A percentile compares a stretch with the other conserved stretches of the same genome.
Evolutionary conservation across 2,888 invertebrate genomes (phyloP).

Genomic region (Microctonus aethiopoides): DNA sequence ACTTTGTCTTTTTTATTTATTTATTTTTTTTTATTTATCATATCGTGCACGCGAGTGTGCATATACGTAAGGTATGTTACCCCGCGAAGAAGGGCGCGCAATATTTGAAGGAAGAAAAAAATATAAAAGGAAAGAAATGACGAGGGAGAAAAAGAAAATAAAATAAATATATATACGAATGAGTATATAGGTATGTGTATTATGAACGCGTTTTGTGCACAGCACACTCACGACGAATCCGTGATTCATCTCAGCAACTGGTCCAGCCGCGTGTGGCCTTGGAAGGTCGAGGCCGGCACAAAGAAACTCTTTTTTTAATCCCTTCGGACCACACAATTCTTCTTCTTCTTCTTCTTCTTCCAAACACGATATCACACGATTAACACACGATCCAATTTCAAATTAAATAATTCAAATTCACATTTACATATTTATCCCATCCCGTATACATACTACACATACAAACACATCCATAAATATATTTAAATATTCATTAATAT

Average conservation of each 20-base stretch:
- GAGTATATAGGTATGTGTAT: too few relatives aligned
- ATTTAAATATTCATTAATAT: background rate
- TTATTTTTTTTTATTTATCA: background rate
- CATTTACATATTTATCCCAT: background rate
- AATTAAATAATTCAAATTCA: background rate
- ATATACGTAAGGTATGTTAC: too few relatives aligned
- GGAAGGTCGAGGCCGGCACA: conserved; percentile 43
- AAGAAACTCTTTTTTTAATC: conserved; percentile 25
- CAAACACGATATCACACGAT: conserved; percentile 18
- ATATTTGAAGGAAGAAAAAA: background rate
- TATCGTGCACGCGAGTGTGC: background rate
- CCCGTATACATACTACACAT: background rate
- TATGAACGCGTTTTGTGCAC: conserved; percentile 30
- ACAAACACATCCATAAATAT: background rate
- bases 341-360: too few relatives aligned
- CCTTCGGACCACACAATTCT: conserved; percentile 11
- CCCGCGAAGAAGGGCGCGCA: background rate
- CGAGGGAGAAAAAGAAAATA: background rate
- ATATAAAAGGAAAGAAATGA: background rate
- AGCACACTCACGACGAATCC: conserved; percentile 37
- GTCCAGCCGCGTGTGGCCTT: conserved; percentile 41
- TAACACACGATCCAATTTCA: background rate
- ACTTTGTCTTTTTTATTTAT: background rate
- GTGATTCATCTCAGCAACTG: conserved; percentile 39
- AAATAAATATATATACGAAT: background rate